These are phyloP conservation scores for Mormoops blainvillei DNA, from an alignment of 2,113 vertebrate genomes.

Conservation along the genomic window DNA sequence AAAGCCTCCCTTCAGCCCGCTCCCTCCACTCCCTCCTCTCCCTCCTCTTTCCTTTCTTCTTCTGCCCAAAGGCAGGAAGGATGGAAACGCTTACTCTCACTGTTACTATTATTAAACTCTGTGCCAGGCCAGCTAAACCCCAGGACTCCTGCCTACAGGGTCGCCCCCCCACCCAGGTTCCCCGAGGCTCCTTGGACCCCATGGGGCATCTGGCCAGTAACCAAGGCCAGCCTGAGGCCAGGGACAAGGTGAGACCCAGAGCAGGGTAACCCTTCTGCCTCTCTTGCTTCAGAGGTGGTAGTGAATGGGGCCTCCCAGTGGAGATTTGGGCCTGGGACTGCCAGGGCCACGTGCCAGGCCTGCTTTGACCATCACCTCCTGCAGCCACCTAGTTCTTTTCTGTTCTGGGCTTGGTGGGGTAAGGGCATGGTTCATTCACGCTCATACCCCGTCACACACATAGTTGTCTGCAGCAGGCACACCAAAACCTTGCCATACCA, in stretches of 20 bases:
- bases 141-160: constrained; percentile 67
- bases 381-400: constrained; percentile 36
- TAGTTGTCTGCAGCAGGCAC: neutral
- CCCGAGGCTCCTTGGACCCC: constrained; percentile 56
- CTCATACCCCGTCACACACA: neutral
- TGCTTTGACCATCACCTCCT: constrained; percentile 47
- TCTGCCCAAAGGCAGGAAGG: constrained; percentile 89
- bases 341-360: neutral
- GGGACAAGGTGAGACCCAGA: neutral
- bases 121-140: constrained; percentile 63
- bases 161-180: constrained; percentile 19
- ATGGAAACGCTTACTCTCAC: constrained; percentile 92
- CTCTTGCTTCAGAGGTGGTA: neutral
- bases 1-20: constrained; percentile 83
- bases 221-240: constrained; percentile 15
- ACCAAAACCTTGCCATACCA: neutral
- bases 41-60: constrained; percentile 82
- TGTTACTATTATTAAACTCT: constrained; percentile 87
- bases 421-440: neutral
- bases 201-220: constrained; percentile 40
- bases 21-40: constrained; percentile 80
- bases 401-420: neutral
- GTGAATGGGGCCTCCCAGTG: neutral
- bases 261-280: neutral
- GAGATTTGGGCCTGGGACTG: neutral